These are phyloP conservation scores for Myiozetetes cayanensis DNA, from an alignment of 2,113 vertebrate species.

Conservation along the genomic window DNA sequence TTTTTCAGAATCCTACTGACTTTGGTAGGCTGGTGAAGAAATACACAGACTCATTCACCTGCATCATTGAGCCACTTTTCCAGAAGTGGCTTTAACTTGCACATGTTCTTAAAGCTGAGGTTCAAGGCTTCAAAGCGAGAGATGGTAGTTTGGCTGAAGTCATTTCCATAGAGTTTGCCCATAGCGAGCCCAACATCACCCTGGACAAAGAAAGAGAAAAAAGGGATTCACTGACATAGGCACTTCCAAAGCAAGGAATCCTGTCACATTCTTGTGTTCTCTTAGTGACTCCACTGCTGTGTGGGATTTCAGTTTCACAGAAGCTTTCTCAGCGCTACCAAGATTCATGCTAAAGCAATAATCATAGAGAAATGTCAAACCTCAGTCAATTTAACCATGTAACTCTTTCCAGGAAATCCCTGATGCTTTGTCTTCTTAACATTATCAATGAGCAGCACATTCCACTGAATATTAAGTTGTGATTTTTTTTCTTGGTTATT, in stretches of 20 bases:
- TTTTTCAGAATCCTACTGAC: background rate
- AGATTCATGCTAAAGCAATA: background rate
- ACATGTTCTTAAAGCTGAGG: constrained; percentile 99
- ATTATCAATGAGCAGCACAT: background rate
- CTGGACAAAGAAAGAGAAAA: constrained; percentile 74
- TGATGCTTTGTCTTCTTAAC: background rate
- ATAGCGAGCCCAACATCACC: constrained; percentile 99
- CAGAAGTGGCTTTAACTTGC: constrained; percentile 98
- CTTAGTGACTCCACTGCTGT: background rate
- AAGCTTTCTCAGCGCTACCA: background rate
- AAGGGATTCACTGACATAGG: constrained; percentile 44
- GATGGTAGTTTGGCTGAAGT: constrained; percentile 99
- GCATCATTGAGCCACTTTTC: constrained; percentile 99
- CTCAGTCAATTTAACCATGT: background rate
- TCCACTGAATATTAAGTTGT: background rate
- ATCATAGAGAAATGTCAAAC: constrained; percentile 3
- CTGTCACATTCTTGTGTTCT: background rate
- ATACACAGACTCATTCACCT: constrained; percentile 79
- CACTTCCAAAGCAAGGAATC: constrained; percentile 57
- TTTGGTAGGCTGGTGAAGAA: constrained; percentile 9
- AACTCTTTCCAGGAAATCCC: constrained; percentile 15
- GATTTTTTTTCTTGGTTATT: background rate
- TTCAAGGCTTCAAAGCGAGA: constrained; percentile 99
- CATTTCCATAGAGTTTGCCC: constrained; percentile 99
- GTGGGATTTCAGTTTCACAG: background rate